Evolutionary conservation across 1,140 invertebrate genomes (phyloP).

Genomic region (Drosophila pandora): DNA sequence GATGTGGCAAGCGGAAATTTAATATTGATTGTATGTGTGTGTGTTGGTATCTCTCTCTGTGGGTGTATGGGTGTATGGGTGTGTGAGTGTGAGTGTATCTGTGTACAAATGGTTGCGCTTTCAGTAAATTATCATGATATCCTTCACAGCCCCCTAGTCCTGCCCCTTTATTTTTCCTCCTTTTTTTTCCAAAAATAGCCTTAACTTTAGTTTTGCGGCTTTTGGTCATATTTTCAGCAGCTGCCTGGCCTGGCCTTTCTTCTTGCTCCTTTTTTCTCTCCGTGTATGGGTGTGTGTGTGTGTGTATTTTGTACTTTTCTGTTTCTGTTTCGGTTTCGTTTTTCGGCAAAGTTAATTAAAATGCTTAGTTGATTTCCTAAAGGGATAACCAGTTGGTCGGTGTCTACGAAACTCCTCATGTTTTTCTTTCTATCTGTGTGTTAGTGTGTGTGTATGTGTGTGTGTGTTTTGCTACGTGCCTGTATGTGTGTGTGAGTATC

Average conservation of each 20-base stretch:
- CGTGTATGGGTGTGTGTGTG: slow-evolving; percentile 2
- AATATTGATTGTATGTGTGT: slow-evolving; percentile 71
- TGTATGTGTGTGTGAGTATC: slow-evolving; percentile 6
- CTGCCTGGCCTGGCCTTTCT: neutral
- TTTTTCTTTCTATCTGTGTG: slow-evolving; percentile 3
- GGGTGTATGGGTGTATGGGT: slow-evolving; percentile 6
- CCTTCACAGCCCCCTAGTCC: slow-evolving; percentile 1
- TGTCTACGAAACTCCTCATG: slow-evolving; percentile 10
- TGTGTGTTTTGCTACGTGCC: slow-evolving; percentile 6
- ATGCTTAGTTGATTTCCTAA: slow-evolving; percentile 78
- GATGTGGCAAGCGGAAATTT: slow-evolving; percentile 78
- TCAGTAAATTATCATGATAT: slow-evolving; percentile 79
- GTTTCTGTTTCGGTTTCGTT: slow-evolving; percentile 38
- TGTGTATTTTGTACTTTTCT: slow-evolving; percentile 18
- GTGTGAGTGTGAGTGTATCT: slow-evolving; percentile 32
- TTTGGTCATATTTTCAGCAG: slow-evolving; percentile 73
- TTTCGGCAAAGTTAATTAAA: slow-evolving; percentile 75
- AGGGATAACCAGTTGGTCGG: slow-evolving; percentile 65
- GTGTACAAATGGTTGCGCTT: slow-evolving; percentile 73
- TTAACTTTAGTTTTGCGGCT: slow-evolving; percentile 71
- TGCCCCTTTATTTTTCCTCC: neutral
- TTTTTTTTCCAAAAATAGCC: slow-evolving; percentile 31
- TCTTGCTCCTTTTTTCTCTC: slow-evolving; percentile 6
- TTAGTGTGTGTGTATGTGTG: neutral
- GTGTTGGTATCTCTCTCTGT: slow-evolving; percentile 6